These are phyloP conservation scores for Sympetrum striolatum DNA, from an alignment of 2,888 invertebrate species.

Conservation along the genomic window DNA sequence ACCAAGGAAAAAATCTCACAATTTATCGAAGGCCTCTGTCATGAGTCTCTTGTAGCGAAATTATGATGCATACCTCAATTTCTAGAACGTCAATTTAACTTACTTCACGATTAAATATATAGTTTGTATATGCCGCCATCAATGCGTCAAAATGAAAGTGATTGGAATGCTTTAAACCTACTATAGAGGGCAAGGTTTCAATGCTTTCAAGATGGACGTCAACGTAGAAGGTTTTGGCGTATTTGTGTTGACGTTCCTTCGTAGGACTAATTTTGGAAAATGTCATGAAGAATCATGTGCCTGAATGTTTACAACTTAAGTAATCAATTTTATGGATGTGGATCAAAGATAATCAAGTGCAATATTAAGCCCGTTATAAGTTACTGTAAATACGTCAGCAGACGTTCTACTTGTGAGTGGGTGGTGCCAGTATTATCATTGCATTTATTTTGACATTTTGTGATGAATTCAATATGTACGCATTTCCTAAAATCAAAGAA, in stretches of 20 bases:
- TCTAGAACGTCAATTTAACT: no score
- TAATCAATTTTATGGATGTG: not conserved
- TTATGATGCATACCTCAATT: no score
- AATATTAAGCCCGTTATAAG: not conserved
- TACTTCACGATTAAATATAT: no score
- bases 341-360: not conserved
- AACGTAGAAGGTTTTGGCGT: not conserved
- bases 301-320: not conserved
- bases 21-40: no score
- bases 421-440: not conserved
- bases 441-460: no score
- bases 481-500: no score
- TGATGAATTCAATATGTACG: no score
- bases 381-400: constrained; percentile 24
- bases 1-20: no score
- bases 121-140: no score
- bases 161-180: no score
- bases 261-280: not conserved
- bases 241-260: not conserved
- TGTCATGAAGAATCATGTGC: not conserved
- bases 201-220: constrained; percentile 20
- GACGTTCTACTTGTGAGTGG: constrained; percentile 6
- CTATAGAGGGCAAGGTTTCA: not conserved
- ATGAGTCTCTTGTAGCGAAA: no score
- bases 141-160: no score